Conservation (phyloP, 2,888 invertebrate genomes). For the Phania funesta region DNA sequence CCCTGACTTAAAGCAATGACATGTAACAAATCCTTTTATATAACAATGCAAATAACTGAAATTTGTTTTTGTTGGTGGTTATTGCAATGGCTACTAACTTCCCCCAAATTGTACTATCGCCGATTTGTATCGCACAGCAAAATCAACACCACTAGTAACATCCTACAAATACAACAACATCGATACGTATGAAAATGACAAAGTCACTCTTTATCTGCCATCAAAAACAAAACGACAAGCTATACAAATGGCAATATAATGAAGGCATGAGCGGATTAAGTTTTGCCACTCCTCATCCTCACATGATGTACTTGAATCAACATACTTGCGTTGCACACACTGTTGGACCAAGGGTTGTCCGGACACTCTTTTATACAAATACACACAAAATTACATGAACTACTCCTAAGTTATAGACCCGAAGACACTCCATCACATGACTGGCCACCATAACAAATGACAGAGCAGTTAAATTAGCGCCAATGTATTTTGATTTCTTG, state of each 20-base stretch:
- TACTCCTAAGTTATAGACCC: slow-evolving; percentile 10
- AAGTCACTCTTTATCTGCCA: slow-evolving; percentile 48
- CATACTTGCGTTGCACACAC: not conserved
- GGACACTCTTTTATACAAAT: not conserved
- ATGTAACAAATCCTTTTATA: slow-evolving; percentile 60
- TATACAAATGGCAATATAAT: slow-evolving; percentile 57
- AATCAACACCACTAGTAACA: not conserved
- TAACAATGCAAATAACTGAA: slow-evolving; percentile 49
- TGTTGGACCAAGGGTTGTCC: not conserved
- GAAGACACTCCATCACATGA: slow-evolving; percentile 44
- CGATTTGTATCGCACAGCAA: slow-evolving; percentile 32
- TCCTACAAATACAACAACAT: not conserved
- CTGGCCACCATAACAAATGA: slow-evolving; percentile 51
- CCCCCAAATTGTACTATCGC: not conserved
- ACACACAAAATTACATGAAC: not conserved
- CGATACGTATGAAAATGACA: not conserved
- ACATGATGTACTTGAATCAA: not conserved
- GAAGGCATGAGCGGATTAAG: slow-evolving; percentile 54
- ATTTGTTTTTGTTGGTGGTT: slow-evolving; percentile 42
- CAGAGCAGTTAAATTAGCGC: slow-evolving; percentile 59
- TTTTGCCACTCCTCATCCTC: slow-evolving; percentile 21
- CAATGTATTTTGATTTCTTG: slow-evolving; percentile 50
- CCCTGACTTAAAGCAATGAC: slow-evolving; percentile 34
- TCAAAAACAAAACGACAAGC: slow-evolving; percentile 53
- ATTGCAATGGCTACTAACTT: not conserved